phyloP scores from a whole-genome alignment of 53 echinoderm and acorn worm species.

The Echinarachnius parma region DNA sequence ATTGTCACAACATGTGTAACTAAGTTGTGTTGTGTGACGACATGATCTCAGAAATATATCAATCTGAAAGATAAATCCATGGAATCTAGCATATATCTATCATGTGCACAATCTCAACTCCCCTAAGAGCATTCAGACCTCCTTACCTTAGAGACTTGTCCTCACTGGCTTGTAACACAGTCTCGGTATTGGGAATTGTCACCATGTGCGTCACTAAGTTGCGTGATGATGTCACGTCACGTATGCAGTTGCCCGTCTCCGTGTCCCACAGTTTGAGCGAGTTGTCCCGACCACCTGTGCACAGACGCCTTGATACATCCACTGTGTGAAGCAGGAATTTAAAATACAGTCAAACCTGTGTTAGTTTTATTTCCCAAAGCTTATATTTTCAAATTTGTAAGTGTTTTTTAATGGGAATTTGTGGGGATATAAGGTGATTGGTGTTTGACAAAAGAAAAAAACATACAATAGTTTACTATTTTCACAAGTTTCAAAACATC shows the following conservation, averaged over 20 bases:
- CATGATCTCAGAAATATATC: too few species aligned
- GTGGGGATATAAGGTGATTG: too few species aligned
- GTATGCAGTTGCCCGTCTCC: constrained; percentile 77
- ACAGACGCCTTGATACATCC: constrained; percentile 56
- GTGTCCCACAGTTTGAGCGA: constrained; percentile 92
- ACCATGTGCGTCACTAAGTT: constrained; percentile 92
- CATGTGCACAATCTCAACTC: too few species aligned
- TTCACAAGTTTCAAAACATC: background rate
- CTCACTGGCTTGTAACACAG: constrained; percentile 86
- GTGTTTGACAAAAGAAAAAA: too few species aligned
- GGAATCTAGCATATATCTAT: too few species aligned
- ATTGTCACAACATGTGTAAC: too few species aligned
- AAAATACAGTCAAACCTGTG: background rate
- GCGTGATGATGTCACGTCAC: constrained; percentile 75
- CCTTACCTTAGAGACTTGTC: constrained; percentile 89
- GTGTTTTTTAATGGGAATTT: too few species aligned
- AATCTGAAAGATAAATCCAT: too few species aligned
- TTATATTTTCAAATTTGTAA: too few species aligned
- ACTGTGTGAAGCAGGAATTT: constrained; percentile 8
- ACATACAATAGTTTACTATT: background rate
- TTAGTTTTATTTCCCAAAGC: too few species aligned
- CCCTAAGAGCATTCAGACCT: background rate
- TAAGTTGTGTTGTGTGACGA: too few species aligned
- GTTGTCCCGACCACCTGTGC: constrained; percentile 91
- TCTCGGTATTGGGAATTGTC: constrained; percentile 62